These are phyloP conservation scores for Eudemis profundana DNA, from an alignment of 2,888 invertebrate species.

Conservation along the genomic window DNA sequence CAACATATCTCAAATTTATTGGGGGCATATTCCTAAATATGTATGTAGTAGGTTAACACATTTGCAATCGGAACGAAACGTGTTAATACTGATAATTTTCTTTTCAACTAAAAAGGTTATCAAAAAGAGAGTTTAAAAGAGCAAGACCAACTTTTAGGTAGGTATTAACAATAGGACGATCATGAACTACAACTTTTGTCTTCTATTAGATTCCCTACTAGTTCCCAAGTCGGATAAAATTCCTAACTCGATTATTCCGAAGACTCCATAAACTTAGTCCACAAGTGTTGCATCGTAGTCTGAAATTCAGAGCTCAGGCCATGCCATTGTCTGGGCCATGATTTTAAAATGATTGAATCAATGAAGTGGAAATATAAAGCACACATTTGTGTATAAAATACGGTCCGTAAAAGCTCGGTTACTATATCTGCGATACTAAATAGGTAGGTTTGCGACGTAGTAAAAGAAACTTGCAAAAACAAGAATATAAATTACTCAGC, in stretches of 20 bases:
- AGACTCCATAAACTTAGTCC: constrained; percentile 24
- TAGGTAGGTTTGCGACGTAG: constrained; percentile 5
- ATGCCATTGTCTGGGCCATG: constrained; percentile 36
- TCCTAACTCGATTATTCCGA: constrained; percentile 23
- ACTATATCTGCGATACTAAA: constrained; percentile 19
- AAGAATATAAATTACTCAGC: constrained; percentile 11
- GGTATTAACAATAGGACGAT: not conserved
- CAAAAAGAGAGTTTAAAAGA: not conserved
- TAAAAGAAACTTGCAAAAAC: constrained; percentile 10
- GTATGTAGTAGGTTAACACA: too few species aligned
- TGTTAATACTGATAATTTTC: too few species aligned
- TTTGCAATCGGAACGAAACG: too few species aligned
- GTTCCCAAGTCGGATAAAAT: constrained; percentile 20
- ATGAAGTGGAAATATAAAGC: constrained; percentile 41
- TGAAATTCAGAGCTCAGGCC: constrained; percentile 5
- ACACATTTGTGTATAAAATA: constrained; percentile 34
- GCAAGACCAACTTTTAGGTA: not conserved
- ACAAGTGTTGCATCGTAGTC: constrained; percentile 21
- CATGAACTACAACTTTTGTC: not conserved
- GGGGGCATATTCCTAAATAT: too few species aligned
- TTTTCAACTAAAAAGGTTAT: too few species aligned
- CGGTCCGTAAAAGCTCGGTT: constrained; percentile 1
- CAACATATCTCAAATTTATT: too few species aligned
- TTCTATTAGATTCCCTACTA: constrained; percentile 3
- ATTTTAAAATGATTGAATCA: constrained; percentile 40